Evolutionary conservation across 2,113 vertebrate genomes (phyloP), one percentile per base, ranked within the genome.

Genomic region (Cricetomys ansorgei): DNA sequence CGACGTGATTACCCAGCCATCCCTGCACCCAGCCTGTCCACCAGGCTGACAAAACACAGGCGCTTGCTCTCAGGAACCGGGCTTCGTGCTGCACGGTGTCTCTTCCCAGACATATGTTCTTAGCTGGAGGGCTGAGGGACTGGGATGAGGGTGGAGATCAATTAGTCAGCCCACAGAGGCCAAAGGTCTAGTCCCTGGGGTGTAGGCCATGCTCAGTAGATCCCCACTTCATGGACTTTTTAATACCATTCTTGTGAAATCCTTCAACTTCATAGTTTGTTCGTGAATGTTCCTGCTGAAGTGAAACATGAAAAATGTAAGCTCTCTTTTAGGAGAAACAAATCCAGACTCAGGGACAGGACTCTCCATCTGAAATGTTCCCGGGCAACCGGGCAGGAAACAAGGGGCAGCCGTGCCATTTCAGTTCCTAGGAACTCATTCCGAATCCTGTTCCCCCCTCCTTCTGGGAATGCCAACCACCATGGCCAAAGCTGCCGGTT

Each of bases 41-140:
- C 91, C 80, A 53, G 81, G 64, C 76, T 94, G 96, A 97, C 77
- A 69, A 53, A 91, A 89, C 27, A 23, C 96, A 95, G 87, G 89
- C 62, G 91, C 72, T 91, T 57, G 1, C 6, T 73, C 77, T 70
- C 31, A 21, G 70, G 72, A 83, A 59, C 88, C 69, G 73, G 3
- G 0, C 59, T 79, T 75, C 79, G 45, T 80, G 70, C 89, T 43
- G 93, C 85, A 1, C 34, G 23, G 55, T 79, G 50, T 48, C 5
- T 7, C 48, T 57, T 77, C 77, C 72, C 87, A 57, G 69, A 77
- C 29, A 3, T 4, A 1, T 8, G 65, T 76, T 84, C 67, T 75
- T 93, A 88, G 89, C 55, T 31, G 37, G 73, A 9, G 55, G 62
- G 8, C 69, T 88, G 29, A 64, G 88, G 59, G 31, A n/a, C 45